These are phyloP conservation scores for Pogonus chalceus DNA, from an alignment of 1,140 invertebrate genomes.

Conservation along the genomic window DNA sequence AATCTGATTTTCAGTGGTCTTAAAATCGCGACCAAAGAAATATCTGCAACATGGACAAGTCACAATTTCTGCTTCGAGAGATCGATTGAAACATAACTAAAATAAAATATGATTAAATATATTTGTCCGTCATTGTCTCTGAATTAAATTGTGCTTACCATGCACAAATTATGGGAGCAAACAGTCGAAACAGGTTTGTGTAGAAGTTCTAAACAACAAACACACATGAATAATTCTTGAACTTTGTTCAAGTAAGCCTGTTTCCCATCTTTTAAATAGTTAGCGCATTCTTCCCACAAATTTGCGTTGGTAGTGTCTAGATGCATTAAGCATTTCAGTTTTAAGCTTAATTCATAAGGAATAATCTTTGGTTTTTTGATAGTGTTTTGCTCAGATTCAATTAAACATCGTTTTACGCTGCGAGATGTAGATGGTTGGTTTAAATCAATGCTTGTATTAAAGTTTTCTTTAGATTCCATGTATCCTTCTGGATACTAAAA, in stretches of 20 bases:
- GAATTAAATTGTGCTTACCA: slow-evolving; percentile 37
- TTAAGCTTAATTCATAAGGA: slow-evolving; percentile 37
- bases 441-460: neutral
- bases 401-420: neutral
- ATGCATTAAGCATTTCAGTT: slow-evolving; percentile 45
- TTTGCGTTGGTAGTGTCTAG: slow-evolving; percentile 44
- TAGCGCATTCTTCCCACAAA: slow-evolving; percentile 53
- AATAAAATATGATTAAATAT: slow-evolving; percentile 18
- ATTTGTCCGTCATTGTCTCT: neutral
- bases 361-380: slow-evolving; percentile 38
- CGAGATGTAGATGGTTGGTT: slow-evolving; percentile 8
- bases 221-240: slow-evolving; percentile 60
- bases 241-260: slow-evolving; percentile 53
- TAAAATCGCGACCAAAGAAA: slow-evolving; percentile 45
- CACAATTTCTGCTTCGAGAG: slow-evolving; percentile 53
- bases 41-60: slow-evolving; percentile 59
- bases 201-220: slow-evolving; percentile 70
- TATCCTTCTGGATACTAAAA: too few species aligned
- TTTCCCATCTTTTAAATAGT: slow-evolving; percentile 38
- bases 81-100: slow-evolving; percentile 52
- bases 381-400: neutral
- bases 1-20: slow-evolving; percentile 43
- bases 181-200: slow-evolving; percentile 61
- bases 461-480: slow-evolving; percentile 25
- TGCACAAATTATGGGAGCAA: slow-evolving; percentile 70